Conservation (phyloP, 2,113 vertebrate species). For the Paedocypris sp. region DNA sequence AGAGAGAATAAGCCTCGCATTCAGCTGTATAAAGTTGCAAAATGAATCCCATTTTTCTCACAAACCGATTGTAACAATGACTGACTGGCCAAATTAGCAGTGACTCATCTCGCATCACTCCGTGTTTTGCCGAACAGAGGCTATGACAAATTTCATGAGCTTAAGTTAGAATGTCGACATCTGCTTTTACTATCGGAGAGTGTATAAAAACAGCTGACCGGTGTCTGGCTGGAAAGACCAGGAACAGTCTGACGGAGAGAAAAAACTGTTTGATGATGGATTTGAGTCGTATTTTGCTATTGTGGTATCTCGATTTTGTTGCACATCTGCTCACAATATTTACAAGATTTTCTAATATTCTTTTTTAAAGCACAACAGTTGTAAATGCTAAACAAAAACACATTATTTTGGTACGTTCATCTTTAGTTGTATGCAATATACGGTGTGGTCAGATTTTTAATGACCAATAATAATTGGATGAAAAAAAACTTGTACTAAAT, state of each 20-base stretch:
- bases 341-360: too few relatives aligned
- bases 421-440: too few relatives aligned
- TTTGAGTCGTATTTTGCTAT: constrained; percentile 28
- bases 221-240: constrained; percentile 1
- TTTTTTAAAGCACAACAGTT: too few relatives aligned
- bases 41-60: neutral
- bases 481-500: too few relatives aligned
- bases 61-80: neutral
- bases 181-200: constrained; percentile 19
- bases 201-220: constrained; percentile 16
- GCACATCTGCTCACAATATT: too few relatives aligned
- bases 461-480: too few relatives aligned
- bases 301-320: too few relatives aligned
- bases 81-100: neutral
- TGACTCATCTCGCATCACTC: constrained; percentile 4
- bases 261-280: constrained; percentile 3
- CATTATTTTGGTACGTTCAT: too few relatives aligned
- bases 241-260: constrained; percentile 5
- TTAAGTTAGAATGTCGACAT: constrained; percentile 10
- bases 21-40: neutral
- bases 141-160: constrained; percentile 16
- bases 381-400: too few relatives aligned
- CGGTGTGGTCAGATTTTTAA: too few relatives aligned
- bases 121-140: neutral
- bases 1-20: neutral